Evolutionary conservation across 2,113 vertebrate species (phyloP).

Genomic region (Opisthocomus hoazin): DNA sequence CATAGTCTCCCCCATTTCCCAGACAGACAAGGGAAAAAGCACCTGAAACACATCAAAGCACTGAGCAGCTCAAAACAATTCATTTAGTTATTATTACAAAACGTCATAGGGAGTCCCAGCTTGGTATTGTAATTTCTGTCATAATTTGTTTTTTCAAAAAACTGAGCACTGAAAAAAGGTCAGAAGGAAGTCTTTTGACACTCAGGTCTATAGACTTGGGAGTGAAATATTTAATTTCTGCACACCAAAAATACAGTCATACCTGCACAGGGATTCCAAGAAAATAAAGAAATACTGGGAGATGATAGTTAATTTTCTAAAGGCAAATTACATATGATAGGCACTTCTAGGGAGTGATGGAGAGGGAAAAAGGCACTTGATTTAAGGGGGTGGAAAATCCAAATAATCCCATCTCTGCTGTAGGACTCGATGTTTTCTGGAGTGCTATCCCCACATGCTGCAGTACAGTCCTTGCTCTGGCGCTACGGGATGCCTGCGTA

Average conservation of each 20-base stretch:
- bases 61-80: not conserved
- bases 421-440: not conserved
- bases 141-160: not conserved
- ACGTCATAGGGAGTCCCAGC: not conserved
- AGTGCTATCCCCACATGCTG: not conserved
- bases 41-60: not conserved
- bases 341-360: not conserved
- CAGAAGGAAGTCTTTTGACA: not conserved
- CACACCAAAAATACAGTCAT: not conserved
- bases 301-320: not conserved
- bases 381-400: not conserved
- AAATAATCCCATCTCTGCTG: not conserved
- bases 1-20: not conserved
- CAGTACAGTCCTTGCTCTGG: not conserved
- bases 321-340: not conserved
- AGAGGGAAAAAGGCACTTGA: not conserved
- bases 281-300: not conserved
- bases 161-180: not conserved
- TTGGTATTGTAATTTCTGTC: not conserved
- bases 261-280: not conserved
- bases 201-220: not conserved
- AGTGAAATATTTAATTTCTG: not conserved
- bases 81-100: not conserved
- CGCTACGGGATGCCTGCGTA: fast-evolving
- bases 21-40: not conserved